A percentile compares a stretch with the other conserved stretches of the same genome.
Evolutionary conservation across 1,140 invertebrate genomes (phyloP).

Genomic region (Brachionus manjavacas): DNA sequence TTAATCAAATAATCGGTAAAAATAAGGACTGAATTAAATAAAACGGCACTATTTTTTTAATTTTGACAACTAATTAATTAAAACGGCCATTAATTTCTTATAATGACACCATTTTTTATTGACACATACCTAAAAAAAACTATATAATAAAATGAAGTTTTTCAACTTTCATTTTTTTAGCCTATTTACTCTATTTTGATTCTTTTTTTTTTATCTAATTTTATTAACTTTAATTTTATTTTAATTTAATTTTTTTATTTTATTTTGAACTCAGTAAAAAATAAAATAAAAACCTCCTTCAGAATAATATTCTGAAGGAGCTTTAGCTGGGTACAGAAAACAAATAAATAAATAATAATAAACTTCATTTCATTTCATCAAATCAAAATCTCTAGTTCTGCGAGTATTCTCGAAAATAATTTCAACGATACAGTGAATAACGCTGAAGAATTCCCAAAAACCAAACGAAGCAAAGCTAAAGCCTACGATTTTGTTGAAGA

Average conservation of each 20-base stretch:
- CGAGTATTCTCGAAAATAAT: background rate
- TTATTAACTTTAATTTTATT: too few relatives aligned
- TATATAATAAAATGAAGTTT: background rate
- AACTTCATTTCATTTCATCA: background rate
- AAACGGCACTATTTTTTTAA: background rate
- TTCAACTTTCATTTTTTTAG: too few relatives aligned
- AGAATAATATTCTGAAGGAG: too few relatives aligned
- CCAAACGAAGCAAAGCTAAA: background rate
- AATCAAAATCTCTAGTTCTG: background rate
- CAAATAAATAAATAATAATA: too few relatives aligned
- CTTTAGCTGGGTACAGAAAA: too few relatives aligned
- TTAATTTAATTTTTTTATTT: too few relatives aligned
- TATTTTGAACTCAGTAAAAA: too few relatives aligned
- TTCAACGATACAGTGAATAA: background rate
- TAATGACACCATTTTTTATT: background rate
- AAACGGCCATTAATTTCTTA: background rate
- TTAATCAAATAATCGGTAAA: slow-evolving; percentile 9
- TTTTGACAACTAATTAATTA: slow-evolving; percentile 16
- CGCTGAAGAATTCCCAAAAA: background rate
- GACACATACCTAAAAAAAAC: background rate
- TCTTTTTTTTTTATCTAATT: too few relatives aligned
- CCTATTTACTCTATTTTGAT: too few relatives aligned
- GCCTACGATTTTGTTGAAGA: slow-evolving; percentile 4
- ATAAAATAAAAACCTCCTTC: too few relatives aligned
- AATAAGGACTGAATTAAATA: slow-evolving; percentile 11